Base-by-base conservation (phyloP, 2,888 invertebrate species). In the Athetis lepigone region DNA sequence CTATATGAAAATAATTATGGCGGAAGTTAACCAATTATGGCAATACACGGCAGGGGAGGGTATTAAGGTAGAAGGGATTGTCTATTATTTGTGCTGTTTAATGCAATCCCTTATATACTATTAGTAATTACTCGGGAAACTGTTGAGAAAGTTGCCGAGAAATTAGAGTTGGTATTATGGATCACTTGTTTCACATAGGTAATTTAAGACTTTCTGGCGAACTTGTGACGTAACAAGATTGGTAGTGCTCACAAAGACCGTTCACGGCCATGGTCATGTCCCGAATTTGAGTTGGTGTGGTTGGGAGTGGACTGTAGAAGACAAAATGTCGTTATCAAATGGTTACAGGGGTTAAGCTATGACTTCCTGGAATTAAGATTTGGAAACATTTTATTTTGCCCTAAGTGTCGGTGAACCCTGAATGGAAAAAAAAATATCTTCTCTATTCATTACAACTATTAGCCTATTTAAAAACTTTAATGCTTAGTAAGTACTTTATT, bases 201-300 rank as follows among this genome's bases (percentile, higher is more conserved):
- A 13, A 33, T 33, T 33, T 13, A 13, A 4, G 13, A 33, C 13
- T 33, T 11, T 64, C 58, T 18, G 25, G 21, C 19, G 58, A 19
- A 39, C 1, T 16, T 25, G 16, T 68, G 58, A 64, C 33, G 58
- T 68, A 64, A 64, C 25, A 36, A 58, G 25, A 40, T 33, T 57
- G 19, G 45, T 40, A 46, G 25, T 58, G 69, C 63, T 43, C 37
- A 33, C 37, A 68, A 68, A 46, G 69, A 33, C 46, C n/a, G 33
- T 46, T 68, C 69, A 68, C 25, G 59, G 64, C 46, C 63, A 64
- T 40, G 45, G 46, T 68, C 45, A 39, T 45, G 69, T 13, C 37
- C 55, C 8, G 37, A 33, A 33, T 46, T 46, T 33, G 23, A 13
- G 33, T 33, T n/a, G n/a, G n/a, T n/a, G n/a, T n/a, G n/a, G n/a